Conservation (phyloP, 2,797 vertebrate species). For the Argentina silus region DNA sequence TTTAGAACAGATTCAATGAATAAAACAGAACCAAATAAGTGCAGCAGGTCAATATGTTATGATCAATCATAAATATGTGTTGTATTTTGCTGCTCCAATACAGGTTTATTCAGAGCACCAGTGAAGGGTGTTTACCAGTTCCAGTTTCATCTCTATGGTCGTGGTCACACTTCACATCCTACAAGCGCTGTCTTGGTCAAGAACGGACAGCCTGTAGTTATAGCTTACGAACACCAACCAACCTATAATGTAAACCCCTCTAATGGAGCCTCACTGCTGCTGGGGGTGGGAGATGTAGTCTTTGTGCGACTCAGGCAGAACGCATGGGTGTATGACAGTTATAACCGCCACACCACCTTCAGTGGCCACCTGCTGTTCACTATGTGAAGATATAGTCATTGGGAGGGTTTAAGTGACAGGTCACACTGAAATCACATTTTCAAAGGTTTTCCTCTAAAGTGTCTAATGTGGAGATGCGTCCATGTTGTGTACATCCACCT, state of each 20-base stretch:
- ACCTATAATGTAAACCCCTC: background rate
- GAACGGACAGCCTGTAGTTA: slow-evolving; percentile 2
- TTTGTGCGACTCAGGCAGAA: background rate
- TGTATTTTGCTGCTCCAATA: too few species aligned
- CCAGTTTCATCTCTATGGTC: background rate
- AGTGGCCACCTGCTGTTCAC: slow-evolving; percentile 53
- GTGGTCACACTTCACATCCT: background rate
- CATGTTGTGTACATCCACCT: too few species aligned
- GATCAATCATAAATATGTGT: too few species aligned
- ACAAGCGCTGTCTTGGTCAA: background rate
- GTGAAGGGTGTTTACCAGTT: background rate
- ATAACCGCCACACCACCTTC: background rate
- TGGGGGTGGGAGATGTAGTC: slow-evolving; percentile 3
- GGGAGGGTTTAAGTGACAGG: too few species aligned
- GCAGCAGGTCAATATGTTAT: background rate
- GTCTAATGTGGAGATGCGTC: too few species aligned
- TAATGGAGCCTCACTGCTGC: background rate
- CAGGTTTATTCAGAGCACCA: background rate
- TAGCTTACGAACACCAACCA: background rate
- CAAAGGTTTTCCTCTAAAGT: too few species aligned
- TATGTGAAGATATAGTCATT: background rate
- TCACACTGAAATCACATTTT: too few species aligned
- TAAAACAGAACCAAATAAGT: too few species aligned
- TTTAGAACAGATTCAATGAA: too few species aligned
- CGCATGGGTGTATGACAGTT: background rate